Evolutionary conservation across 1,140 invertebrate species (phyloP), one percentile per base, ranked within the genome.

Genomic region (Drosophila quadrilineata): DNA sequence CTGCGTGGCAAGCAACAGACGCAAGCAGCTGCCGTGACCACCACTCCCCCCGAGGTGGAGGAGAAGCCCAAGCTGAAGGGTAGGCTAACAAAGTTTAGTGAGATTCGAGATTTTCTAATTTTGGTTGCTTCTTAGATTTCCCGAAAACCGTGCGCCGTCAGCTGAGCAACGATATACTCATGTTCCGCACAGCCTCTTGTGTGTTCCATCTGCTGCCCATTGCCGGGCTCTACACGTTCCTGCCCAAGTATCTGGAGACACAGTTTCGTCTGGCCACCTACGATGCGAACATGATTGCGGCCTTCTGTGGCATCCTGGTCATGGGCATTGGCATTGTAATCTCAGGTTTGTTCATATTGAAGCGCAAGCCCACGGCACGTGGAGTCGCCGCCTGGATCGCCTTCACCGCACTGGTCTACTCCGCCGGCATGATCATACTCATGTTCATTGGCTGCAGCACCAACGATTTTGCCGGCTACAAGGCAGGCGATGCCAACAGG

Each of bases 241-340:
- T 98, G 73, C 97, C 97, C 41, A 98, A 98, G 90, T 98, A 98
- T 90, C 90, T 98, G 66, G 96, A 98, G 91, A 95, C 94, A 40
- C 96, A 98, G 92, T 98, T 98, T 91, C 92, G 95, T 60, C 90
- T 98, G 75, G 93, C 96, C 9, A 95, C 96, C 38, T 94, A 96
- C 88, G 93, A 95, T 79, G 96, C 97, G 28, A 97, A 96, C 87
- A 94, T 98, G 92, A 95, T 98, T 75, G 95, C 96, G 90, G 97
- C 96, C 80, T 93, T 97, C 69, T 96, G 95, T 64, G 97, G 97
- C 62, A 98, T 98, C 72, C 91, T 98, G 43, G 96, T 98, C 16
- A 98, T 98, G 96, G 96, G 96, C 36, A 73, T 96, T 48, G 96
- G 96, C 56, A 96, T 97, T 70, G 95, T 97, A 75, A 93, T 96